Evolutionary conservation across 2,888 invertebrate species (phyloP), one percentile per base, ranked within the genome.

Genomic region (Busseola fusca): DNA sequence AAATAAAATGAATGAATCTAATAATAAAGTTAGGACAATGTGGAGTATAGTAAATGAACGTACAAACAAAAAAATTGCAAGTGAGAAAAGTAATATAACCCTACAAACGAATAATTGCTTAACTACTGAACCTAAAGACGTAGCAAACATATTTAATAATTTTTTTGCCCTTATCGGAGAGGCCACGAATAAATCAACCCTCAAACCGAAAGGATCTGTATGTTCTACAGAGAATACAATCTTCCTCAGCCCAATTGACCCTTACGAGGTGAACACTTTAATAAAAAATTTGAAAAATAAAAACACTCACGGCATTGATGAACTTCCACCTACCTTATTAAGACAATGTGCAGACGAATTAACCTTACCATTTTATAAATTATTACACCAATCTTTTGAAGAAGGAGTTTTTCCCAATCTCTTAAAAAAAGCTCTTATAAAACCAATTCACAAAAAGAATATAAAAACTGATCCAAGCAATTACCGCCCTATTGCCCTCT

Each of bases 91-190:
- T 16, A 58, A 37, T 25, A 25, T 59, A 18, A 18, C 16, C 18
- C 66, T 67, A 25, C 58, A 37, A 37, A 67, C 21, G n/a, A 18
- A 67, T 52, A 59, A 59, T 21, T 10, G 50, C 7, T 14, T 67
- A 40, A 59, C 37, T 37, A 37, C 58, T 50, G 67, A 67, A 4
- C 59, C 67, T 1, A 50, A 40, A 14, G 25, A 16, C 25, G 50
- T 59, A 21, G 58, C 59, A 9, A 67, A 37, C 27, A 67, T 50
- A 12, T 67, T 67, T 21, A 67, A 67, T 27, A 18, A 52, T 30
- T 56, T 54, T 10, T 54, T 64, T 54, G 54, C 64, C 40, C 54
- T 40, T 42, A 64, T 64, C 21, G 40, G 54, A 6, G 37, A 64
- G 7, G 50, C 64, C 37, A 52, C 6, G n/a, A 64, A 25, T n/a